These are phyloP conservation scores for Rhinogobius similis DNA, from an alignment of 2,113 vertebrate species.

Conservation along the genomic window DNA sequence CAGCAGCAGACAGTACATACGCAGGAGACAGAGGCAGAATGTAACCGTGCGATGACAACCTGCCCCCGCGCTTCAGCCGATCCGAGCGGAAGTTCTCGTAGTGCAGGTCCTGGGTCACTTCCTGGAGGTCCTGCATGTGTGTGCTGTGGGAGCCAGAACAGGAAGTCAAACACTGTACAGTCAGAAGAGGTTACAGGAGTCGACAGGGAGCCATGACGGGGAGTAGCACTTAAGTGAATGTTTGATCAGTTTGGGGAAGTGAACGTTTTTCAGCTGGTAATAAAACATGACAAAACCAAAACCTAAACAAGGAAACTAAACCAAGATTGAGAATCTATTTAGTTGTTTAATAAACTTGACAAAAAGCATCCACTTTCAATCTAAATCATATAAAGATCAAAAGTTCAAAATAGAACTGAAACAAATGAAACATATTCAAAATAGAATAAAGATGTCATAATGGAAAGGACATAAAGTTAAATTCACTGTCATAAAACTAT, in stretches of 20 bases:
- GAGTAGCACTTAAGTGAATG: too few relatives aligned
- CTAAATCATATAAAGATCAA: not conserved
- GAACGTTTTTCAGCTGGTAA: not conserved
- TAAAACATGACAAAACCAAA: not conserved
- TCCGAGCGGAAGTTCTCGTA: slow-evolving; percentile 99
- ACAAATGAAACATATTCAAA: too few relatives aligned
- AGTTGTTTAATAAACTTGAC: not conserved
- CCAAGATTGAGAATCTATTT: too few relatives aligned
- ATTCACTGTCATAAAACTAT: too few relatives aligned
- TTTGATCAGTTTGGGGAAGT: too few relatives aligned
- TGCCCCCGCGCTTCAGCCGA: slow-evolving; percentile 93
- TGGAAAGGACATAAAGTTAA: too few relatives aligned
- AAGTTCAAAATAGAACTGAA: not conserved
- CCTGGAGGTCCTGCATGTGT: slow-evolving; percentile 99
- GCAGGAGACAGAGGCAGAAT: slow-evolving; percentile 77
- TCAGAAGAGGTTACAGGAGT: not conserved
- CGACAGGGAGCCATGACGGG: too few relatives aligned
- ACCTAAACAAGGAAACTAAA: not conserved
- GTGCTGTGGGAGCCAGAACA: slow-evolving; percentile 77
- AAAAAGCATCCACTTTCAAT: not conserved
- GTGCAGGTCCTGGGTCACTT: slow-evolving; percentile 98
- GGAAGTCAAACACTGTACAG: slow-evolving; percentile 7
- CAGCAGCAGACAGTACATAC: slow-evolving; percentile 72
- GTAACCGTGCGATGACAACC: slow-evolving; percentile 83
- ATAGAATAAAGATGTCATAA: too few relatives aligned